Percentiles rank a stretch among this genome's conserved stretches.
Evolutionary conservation across 2,797 vertebrate species (phyloP).

Genomic region (Lepus townsendii): DNA sequence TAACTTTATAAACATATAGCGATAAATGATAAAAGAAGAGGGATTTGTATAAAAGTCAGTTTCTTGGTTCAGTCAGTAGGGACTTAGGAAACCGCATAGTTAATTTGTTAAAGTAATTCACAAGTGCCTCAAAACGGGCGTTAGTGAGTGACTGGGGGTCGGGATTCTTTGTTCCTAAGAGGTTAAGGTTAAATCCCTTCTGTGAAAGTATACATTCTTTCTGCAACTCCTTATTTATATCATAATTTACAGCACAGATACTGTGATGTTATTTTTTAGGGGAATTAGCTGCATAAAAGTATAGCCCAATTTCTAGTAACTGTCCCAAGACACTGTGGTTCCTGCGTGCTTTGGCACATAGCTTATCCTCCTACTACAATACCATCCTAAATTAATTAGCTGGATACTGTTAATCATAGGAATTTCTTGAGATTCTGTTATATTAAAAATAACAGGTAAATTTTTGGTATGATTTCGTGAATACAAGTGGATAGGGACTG

Average conservation of each 20-base stretch:
- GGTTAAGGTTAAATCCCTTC: background rate
- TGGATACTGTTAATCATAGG: background rate
- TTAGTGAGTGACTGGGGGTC: background rate
- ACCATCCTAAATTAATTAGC: conserved; percentile 55
- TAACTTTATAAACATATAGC: conserved; percentile 11
- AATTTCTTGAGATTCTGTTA: background rate
- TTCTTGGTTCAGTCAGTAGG: background rate
- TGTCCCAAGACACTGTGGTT: background rate
- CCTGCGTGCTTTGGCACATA: background rate
- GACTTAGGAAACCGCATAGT: conserved; percentile 31
- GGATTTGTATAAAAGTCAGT: conserved; percentile 27
- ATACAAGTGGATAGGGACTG: background rate
- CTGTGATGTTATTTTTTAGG: background rate
- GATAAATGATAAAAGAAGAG: background rate
- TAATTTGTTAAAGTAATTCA: conserved; percentile 43
- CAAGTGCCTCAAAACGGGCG: background rate
- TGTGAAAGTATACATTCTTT: background rate
- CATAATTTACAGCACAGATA: background rate
- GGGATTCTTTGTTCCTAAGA: background rate
- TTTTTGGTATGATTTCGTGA: background rate
- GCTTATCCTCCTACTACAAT: background rate
- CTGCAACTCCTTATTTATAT: background rate
- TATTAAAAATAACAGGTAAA: background rate
- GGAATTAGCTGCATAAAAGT: background rate
- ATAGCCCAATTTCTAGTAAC: background rate